Evolutionary conservation across 2,888 invertebrate species (phyloP).

Genomic region (Macrophya alboannulata): DNA sequence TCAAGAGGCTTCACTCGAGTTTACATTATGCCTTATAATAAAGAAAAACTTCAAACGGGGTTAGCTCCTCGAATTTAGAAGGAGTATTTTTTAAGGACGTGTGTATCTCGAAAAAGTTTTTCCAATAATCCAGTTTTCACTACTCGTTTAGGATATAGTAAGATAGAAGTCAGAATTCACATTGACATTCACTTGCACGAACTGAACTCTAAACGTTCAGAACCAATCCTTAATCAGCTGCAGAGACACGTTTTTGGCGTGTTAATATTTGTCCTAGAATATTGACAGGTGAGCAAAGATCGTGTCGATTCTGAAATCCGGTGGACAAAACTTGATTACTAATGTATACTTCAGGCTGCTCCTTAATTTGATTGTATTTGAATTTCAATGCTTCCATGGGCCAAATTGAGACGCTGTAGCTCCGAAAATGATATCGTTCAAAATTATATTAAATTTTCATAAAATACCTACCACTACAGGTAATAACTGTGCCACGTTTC

Average conservation of each 20-base stretch:
- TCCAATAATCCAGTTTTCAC: not conserved
- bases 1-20: not conserved
- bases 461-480: too few species aligned
- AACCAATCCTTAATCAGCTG: not conserved
- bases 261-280: not conserved
- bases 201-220: not conserved
- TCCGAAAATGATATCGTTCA: too few species aligned
- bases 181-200: not conserved
- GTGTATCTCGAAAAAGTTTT: not conserved
- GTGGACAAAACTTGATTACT: not conserved
- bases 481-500: too few species aligned
- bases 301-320: not conserved
- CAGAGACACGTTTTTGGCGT: not conserved
- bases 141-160: not conserved
- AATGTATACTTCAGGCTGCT: not conserved
- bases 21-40: not conserved
- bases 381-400: too few species aligned
- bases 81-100: too few species aligned
- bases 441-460: too few species aligned
- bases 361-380: too few species aligned
- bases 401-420: too few species aligned
- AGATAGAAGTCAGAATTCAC: too few species aligned
- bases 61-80: too few species aligned
- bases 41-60: not conserved
- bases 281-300: not conserved